Evolutionary conservation across 2,797 vertebrate genomes (phyloP), one percentile per base, ranked within the genome.

Genomic region (Holocentrus rufus): DNA sequence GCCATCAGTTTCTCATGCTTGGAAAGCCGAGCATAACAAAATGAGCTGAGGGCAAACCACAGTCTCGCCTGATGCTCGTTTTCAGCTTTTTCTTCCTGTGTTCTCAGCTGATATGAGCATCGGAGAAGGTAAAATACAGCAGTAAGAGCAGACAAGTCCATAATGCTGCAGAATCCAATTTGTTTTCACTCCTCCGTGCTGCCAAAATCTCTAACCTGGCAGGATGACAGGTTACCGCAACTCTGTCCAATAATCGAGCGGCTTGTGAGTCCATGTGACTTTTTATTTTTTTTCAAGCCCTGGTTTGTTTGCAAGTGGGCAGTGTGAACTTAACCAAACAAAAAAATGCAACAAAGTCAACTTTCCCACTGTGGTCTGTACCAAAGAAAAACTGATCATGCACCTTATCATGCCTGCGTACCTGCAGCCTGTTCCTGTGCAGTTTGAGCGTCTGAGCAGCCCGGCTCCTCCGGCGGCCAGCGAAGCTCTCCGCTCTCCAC

Each of bases 401-500:
- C 39, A 2, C 7, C 49, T 4, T 23, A 11, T 8, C 39, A 2
- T 5, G 8, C 18, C 13, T 44, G 71, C 74, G 89, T 63, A 90
- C 90, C 90, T 81, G 77, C 78, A 60, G 74, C 22, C 17, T 72
- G 31, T 9, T 76, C 67, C 30, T 65, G 79, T 7, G 60, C 59
- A 0, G 69, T 7, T 0, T 79, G 77, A 14, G 77, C 62, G 10
- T 95, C 95, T 0, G 91, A 80, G 5, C 93, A 92, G 76, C 89
- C 91, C 23, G 95, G 88, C 69, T 97, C 95, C 42, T 96, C 95
- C 0, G 96, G 96, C 2, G 96, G 96, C 96, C 96, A 97, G 69
- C 96, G 94, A 2, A 97, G 92, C 92, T 97, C 96, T 17, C 96
- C 96, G 0, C 96, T 96, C 89, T 97, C 96, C 80, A 97, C 96